phyloP scores from a whole-genome alignment of 2,113 vertebrate species.

The Colaptes auratus region DNA sequence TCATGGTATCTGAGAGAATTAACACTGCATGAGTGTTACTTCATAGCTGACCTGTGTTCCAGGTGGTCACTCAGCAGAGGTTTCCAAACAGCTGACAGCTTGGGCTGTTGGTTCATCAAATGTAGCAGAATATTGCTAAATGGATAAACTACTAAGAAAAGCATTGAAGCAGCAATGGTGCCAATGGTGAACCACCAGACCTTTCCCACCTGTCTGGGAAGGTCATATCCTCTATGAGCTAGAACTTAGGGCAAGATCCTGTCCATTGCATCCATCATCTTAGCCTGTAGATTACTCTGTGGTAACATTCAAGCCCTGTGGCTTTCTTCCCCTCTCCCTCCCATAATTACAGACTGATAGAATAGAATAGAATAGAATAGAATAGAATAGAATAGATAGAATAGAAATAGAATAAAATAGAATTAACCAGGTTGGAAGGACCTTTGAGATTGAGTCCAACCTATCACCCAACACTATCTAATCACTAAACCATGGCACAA shows the following conservation, averaged over 20 bases:
- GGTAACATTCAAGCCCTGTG: background rate
- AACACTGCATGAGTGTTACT: accelerated
- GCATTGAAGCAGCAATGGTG: background rate
- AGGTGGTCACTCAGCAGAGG: background rate
- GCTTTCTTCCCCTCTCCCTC: too few species aligned
- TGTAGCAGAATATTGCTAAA: background rate
- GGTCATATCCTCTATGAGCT: background rate
- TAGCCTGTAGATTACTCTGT: background rate
- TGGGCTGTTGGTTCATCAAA: background rate
- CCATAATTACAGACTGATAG: background rate
- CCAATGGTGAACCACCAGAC: background rate
- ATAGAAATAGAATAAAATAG: too few species aligned
- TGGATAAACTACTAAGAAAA: background rate
- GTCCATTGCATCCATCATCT: background rate
- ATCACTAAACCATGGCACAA: too few species aligned
- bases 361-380: too few species aligned
- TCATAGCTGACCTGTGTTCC: background rate
- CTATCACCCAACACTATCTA: too few species aligned
- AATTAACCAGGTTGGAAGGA: too few species aligned
- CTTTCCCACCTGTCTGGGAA: background rate
- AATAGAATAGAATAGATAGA: too few species aligned
- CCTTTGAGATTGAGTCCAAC: too few species aligned
- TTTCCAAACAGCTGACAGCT: background rate
- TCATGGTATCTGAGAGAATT: accelerated
- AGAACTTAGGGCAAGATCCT: background rate